Percentiles rank a stretch among this genome's conserved stretches.
phyloP scores from a whole-genome alignment of 2,888 invertebrate species.

The Trissonchulus latispiculum region DNA sequence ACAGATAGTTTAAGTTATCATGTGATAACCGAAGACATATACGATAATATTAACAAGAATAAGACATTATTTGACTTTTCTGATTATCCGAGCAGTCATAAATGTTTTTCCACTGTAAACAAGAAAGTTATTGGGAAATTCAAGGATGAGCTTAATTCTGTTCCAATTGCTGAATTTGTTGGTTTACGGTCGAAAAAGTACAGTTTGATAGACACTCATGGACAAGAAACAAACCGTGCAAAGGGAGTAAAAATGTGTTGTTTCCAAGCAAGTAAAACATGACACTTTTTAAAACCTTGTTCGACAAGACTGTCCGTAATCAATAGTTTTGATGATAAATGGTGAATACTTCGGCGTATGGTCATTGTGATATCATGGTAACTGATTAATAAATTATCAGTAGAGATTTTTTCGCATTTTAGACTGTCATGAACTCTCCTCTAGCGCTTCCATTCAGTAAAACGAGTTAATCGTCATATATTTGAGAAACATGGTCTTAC shows the following conservation, averaged over 20 bases:
- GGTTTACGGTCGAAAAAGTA: conserved; percentile 6
- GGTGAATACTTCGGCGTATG: too few species aligned
- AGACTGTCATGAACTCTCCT: too few species aligned
- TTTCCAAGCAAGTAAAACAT: too few species aligned
- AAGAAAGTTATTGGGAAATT: conserved; percentile 2
- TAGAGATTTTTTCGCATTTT: too few species aligned
- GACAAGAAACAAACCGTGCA: not conserved
- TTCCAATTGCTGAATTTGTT: conserved; percentile 2
- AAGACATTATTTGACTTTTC: not conserved
- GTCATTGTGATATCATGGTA: too few species aligned
- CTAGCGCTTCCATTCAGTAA: too few species aligned
- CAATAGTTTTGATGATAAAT: too few species aligned
- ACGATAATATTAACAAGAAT: not conserved
- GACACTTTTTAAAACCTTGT: not conserved
- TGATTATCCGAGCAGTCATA: not conserved
- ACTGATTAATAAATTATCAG: too few species aligned
- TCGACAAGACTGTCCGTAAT: too few species aligned
- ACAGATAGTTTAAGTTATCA: not conserved
- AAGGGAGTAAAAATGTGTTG: conserved; percentile 1
- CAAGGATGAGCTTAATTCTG: not conserved
- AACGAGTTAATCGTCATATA: too few species aligned
- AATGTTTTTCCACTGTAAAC: not conserved
- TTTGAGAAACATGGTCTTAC: too few species aligned
- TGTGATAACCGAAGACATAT: not conserved
- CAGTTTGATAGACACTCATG: not conserved